These are phyloP conservation scores for Micronycteris hirsuta DNA, from an alignment of 2,113 vertebrate genomes.

Conservation along the genomic window DNA sequence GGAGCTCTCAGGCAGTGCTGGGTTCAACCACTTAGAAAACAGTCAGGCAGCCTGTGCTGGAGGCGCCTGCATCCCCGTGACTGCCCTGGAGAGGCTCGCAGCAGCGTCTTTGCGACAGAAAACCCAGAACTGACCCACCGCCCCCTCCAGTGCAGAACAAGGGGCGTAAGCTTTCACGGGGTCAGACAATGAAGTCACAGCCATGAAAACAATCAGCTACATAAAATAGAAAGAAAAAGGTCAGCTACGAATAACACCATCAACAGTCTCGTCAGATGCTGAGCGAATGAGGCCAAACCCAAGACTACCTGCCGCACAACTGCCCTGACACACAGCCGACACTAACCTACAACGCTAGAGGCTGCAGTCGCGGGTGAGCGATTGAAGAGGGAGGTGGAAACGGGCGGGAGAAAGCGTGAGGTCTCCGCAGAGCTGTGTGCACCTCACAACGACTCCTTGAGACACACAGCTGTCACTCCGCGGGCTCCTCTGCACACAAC, in stretches of 20 bases:
- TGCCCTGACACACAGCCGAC: neutral
- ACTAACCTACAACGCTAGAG: neutral
- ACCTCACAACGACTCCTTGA: neutral
- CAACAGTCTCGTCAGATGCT: neutral
- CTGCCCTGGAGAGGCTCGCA: neutral
- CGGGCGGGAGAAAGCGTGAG: neutral
- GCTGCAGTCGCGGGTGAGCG: neutral
- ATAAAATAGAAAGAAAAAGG: neutral
- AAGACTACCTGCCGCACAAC: neutral
- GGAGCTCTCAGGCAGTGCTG: neutral
- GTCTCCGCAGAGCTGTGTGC: neutral
- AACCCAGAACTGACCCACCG: neutral
- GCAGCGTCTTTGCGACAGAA: neutral
- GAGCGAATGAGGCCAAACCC: neutral
- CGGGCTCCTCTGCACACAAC: neutral
- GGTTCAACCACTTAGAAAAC: neutral
- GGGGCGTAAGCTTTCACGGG: neutral
- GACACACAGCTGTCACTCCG: neutral
- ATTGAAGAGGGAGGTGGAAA: neutral
- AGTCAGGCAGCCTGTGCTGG: neutral
- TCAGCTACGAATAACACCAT: neutral
- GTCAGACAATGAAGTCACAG: neutral
- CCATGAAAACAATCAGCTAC: neutral
- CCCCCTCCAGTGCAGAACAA: neutral
- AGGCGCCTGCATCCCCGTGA: no score